Percentiles rank a stretch among this genome's conserved stretches.
Conservation (phyloP, 2,113 vertebrate genomes). For the Camelus dromedarius region DNA sequence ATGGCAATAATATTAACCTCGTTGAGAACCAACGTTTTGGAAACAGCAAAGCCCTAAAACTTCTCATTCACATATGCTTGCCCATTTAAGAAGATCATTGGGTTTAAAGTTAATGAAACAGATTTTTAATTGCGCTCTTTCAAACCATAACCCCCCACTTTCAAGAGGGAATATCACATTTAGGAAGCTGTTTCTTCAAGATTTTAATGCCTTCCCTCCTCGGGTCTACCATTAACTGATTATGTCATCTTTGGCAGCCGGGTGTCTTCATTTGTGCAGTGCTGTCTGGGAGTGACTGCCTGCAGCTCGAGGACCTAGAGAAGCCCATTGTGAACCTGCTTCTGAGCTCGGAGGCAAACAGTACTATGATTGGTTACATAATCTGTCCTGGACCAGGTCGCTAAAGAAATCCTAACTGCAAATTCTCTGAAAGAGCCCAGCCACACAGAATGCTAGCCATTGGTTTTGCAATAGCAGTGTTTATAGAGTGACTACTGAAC, state of each 20-base stretch:
- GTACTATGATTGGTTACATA: not conserved
- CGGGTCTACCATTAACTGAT: not conserved
- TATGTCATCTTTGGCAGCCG: not conserved
- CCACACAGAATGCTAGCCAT: not conserved
- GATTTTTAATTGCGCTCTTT: not conserved
- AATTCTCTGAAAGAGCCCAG: not conserved
- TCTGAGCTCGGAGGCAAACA: not conserved
- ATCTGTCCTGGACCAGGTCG: not conserved
- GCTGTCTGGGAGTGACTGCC: not conserved
- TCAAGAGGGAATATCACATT: not conserved
- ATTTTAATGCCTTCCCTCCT: not conserved
- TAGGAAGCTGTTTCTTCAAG: not conserved
- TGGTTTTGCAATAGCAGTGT: not conserved
- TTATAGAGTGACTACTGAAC: not conserved
- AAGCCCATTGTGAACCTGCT: too few species aligned
- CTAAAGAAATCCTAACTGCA: not conserved
- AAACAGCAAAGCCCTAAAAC: not conserved
- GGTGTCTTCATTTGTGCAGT: not conserved
- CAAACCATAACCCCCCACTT: not conserved
- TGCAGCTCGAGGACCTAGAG: accelerated
- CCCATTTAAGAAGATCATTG: not conserved
- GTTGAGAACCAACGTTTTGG: not conserved
- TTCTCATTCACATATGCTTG: not conserved
- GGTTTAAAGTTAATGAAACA: not conserved
- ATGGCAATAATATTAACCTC: not conserved